phyloP scores from a whole-genome alignment of 2,797 vertebrate species.

The Epinephelus coioides region DNA sequence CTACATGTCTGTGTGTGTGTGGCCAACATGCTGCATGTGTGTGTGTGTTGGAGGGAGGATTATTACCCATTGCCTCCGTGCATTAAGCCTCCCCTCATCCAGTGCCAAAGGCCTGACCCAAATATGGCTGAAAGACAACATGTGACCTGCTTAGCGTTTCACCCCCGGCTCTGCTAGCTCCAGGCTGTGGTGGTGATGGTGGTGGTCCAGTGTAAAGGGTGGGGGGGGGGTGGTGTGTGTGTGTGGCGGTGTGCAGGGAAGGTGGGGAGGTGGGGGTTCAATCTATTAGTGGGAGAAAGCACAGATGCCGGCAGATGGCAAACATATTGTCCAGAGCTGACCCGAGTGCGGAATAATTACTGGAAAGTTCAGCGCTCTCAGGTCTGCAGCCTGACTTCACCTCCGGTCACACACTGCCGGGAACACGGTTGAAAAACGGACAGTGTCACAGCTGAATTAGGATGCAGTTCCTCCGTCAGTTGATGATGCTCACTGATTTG shows the following conservation, averaged over 20 bases:
- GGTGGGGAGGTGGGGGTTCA: conserved; percentile 48
- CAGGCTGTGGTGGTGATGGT: conserved; percentile 65
- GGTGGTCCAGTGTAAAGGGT: conserved; percentile 50
- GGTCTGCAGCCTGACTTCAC: conserved; percentile 82
- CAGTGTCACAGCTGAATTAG: not conserved
- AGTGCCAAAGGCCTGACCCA: conserved; percentile 94
- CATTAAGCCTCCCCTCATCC: conserved; percentile 87
- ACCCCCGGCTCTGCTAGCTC: conserved; percentile 68
- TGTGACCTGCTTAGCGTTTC: conserved; percentile 94
- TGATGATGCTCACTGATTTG: too few relatives aligned
- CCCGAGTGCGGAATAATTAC: conserved; percentile 90
- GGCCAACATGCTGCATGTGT: conserved; percentile 16
- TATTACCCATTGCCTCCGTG: conserved; percentile 88
- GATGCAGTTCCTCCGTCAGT: too few relatives aligned
- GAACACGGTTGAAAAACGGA: not conserved
- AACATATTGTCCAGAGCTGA: conserved; percentile 97
- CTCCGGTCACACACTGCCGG: conserved; percentile 22
- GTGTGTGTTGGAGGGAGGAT: conserved; percentile 63
- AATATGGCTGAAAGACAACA: conserved; percentile 99
- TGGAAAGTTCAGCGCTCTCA: conserved; percentile 92
- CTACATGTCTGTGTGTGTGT: conserved; percentile 30
- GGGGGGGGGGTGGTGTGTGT: not conserved
- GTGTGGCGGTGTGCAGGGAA: conserved; percentile 30
- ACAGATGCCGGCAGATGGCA: conserved; percentile 97
- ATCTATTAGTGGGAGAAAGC: conserved; percentile 92